Base-by-base conservation (phyloP, 2,113 vertebrate genomes). In the Pungitius pungitius region DNA sequence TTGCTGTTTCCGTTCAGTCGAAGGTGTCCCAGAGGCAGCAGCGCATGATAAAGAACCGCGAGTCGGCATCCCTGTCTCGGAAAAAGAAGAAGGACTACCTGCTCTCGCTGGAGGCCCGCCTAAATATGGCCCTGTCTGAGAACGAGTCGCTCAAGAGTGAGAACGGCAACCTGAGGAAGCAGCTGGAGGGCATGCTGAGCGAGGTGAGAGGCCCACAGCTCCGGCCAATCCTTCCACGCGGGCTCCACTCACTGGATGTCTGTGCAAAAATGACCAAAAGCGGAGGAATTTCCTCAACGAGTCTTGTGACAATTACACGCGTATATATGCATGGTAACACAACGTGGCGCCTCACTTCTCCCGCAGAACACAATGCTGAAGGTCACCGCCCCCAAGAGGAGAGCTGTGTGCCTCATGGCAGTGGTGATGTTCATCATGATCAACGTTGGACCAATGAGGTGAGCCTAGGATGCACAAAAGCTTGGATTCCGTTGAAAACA, bases 11-110 rank as follows among this genome's bases (percentile, higher is more conserved):
- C 9, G 61, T 69, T 24, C 64, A 98, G 96, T 86, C 94, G 6
- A 96, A 92, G 20, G 84, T 96, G 33, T 92, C 95, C 54, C 93
- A 95, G 84, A 94, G 95, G 66, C 97, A 98, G 81, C 96, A 98
- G 65, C 95, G 97, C 26, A 96, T 99, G 96, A 98, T 99, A 75
- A 98, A 97, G 92, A 99, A 99, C 88, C 93, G 97, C 0, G 97
- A 99, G 89, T 98, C 97, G 0, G 97, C 97, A 0, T 97, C 96
- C 27, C 92, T 96, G 62, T 99, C 97, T 0, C 95, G 97, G 42
- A 97, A 95, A 84, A 98, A 97, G 83, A 99, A 97, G 87, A 98
- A 98, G 45, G 97, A 99, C 69, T 98, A 99, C 73, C 90, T 99
- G 94, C 83, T 96, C 37, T 93, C 95, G 0, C 88, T 99, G 73